Percentiles rank a stretch among this genome's conserved stretches.
These are phyloP conservation scores for Callinectes sapidus DNA, from an alignment of 2,888 invertebrate genomes.

Conservation along the genomic window DNA sequence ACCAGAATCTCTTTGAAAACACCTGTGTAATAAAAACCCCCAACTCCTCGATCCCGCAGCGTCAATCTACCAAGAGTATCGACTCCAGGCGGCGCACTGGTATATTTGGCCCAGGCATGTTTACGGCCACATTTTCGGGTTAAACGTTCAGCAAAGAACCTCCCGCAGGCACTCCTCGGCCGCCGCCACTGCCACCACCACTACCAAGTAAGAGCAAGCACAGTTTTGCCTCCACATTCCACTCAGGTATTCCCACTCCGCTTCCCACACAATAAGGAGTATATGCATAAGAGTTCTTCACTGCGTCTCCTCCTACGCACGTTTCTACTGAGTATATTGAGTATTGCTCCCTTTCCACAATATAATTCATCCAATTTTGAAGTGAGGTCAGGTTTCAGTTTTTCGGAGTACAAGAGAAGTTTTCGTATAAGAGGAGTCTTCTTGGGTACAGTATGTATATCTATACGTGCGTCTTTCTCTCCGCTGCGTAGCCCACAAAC, in stretches of 20 bases:
- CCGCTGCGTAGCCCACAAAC: not conserved
- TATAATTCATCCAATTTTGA: too few species aligned
- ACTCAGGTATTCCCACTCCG: not conserved
- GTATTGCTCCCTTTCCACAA: not conserved
- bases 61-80: constrained; percentile 10
- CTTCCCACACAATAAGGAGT: not conserved
- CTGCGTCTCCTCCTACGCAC: not conserved
- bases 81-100: not conserved
- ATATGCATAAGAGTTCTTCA: not conserved
- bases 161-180: not conserved
- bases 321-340: too few species aligned
- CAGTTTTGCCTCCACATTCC: not conserved
- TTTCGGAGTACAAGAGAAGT: too few species aligned
- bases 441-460: not conserved
- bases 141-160: not conserved
- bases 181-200: not conserved
- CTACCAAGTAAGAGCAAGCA: not conserved
- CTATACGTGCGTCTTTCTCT: not conserved
- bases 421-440: too few species aligned
- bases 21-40: not conserved
- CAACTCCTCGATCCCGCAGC: constrained; percentile 24
- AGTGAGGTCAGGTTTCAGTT: too few species aligned
- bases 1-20: constrained; percentile 36
- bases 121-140: not conserved
- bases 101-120: constrained; percentile 19